These are phyloP conservation scores for Aspidiotus destructor DNA, from an alignment of 2,888 invertebrate genomes.

Conservation along the genomic window DNA sequence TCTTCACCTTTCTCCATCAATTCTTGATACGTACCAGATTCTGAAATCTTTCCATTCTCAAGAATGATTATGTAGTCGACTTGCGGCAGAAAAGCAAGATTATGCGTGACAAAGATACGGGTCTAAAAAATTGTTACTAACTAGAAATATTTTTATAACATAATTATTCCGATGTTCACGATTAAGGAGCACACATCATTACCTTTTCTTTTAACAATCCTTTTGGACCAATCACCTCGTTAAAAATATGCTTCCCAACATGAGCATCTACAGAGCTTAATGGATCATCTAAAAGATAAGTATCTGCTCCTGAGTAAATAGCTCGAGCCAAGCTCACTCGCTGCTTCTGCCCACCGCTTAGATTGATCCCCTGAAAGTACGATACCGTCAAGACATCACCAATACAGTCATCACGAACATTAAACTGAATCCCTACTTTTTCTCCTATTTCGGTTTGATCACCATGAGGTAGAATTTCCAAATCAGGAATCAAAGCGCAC, in stretches of 20 bases:
- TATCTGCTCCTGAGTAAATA: constrained; percentile 76
- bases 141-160: not conserved
- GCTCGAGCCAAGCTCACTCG: constrained; percentile 84
- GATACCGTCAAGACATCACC: no score
- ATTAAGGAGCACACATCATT: not conserved
- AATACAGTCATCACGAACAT: no score
- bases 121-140: constrained; percentile 50
- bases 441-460: constrained; percentile 92
- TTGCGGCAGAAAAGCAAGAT: constrained; percentile 81
- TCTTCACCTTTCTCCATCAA: constrained; percentile 80
- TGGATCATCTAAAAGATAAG: constrained; percentile 93
- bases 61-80: constrained; percentile 85
- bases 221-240: constrained; percentile 50
- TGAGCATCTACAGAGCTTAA: constrained; percentile 57
- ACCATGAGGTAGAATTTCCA: constrained; percentile 88
- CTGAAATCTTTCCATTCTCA: constrained; percentile 75
- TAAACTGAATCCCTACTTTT: constrained; percentile 2
- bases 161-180: not conserved
- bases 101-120: constrained; percentile 87
- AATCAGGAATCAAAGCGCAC: constrained; percentile 82
- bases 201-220: constrained; percentile 43
- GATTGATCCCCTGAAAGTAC: constrained; percentile 55
- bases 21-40: constrained; percentile 81
- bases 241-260: constrained; percentile 56
- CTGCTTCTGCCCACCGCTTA: constrained; percentile 89